phyloP scores from a whole-genome alignment of 2,797 vertebrate genomes.

The Natrix natrix region DNA sequence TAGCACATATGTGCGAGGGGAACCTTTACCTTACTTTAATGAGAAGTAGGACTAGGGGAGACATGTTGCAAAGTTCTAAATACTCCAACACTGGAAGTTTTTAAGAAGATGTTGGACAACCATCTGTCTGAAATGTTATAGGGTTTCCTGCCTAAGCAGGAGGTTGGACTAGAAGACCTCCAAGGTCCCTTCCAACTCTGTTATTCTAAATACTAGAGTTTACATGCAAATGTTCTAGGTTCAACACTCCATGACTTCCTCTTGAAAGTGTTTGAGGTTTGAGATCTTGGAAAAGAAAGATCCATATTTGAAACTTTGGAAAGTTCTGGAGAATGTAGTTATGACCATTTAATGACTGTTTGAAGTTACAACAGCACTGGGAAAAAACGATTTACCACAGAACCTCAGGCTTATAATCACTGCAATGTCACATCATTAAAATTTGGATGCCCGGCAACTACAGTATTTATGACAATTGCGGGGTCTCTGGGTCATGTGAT shows the following conservation, averaged over 20 bases:
- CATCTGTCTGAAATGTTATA: too few relatives aligned
- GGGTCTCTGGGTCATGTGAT: neutral
- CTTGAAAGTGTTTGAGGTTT: neutral
- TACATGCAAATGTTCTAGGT: neutral
- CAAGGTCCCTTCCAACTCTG: too few relatives aligned
- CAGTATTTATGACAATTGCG: neutral
- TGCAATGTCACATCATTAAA: neutral
- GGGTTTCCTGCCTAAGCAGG: too few relatives aligned
- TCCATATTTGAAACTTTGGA: neutral
- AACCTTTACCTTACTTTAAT: too few relatives aligned
- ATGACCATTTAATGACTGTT: neutral
- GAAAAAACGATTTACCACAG: neutral
- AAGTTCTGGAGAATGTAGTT: neutral
- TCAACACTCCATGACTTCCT: neutral
- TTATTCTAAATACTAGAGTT: neutral
- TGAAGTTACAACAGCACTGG: neutral
- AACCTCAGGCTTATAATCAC: neutral
- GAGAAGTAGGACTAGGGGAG: too few relatives aligned
- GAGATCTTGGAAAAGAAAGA: neutral
- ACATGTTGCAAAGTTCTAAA: too few relatives aligned
- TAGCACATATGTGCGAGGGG: too few relatives aligned
- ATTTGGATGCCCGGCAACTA: neutral
- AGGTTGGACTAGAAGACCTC: too few relatives aligned
- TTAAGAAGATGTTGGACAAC: too few relatives aligned
- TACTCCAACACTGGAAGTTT: too few relatives aligned